phyloP scores from a whole-genome alignment of 2,888 invertebrate genomes.

The Pristionchus fissidentatus region DNA sequence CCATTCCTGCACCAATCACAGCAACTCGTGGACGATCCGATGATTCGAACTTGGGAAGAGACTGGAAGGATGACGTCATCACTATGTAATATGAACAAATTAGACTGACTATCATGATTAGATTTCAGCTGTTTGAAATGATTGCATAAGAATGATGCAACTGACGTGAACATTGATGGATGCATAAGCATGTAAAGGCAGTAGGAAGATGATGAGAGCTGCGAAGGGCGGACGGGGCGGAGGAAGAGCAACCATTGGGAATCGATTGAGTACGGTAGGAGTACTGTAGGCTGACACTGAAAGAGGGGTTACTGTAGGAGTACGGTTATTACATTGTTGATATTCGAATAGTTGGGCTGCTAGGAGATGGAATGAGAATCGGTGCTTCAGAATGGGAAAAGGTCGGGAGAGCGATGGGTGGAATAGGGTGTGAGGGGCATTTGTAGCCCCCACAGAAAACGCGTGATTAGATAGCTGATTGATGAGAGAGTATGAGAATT shows the following conservation, averaged over 20 bases:
- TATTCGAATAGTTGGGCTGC: background rate
- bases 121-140: no score
- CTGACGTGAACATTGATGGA: background rate
- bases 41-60: background rate
- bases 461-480: constrained; percentile 27
- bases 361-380: background rate
- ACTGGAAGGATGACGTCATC: background rate
- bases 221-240: constrained; percentile 33
- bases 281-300: background rate
- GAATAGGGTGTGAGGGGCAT: background rate
- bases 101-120: no score
- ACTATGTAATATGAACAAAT: constrained; percentile 9
- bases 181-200: constrained; percentile 39
- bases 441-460: constrained; percentile 9
- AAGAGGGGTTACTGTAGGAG: background rate
- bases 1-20: constrained; percentile 34
- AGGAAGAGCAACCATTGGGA: constrained; percentile 1
- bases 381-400: background rate
- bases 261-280: background rate
- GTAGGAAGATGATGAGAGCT: constrained; percentile 25
- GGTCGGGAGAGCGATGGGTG: background rate
- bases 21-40: background rate
- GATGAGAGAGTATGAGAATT: constrained; percentile 17
- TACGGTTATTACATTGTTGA: background rate
- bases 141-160: background rate